Base-by-base conservation (phyloP, 2,888 invertebrate species). In the Protonemura montana region DNA sequence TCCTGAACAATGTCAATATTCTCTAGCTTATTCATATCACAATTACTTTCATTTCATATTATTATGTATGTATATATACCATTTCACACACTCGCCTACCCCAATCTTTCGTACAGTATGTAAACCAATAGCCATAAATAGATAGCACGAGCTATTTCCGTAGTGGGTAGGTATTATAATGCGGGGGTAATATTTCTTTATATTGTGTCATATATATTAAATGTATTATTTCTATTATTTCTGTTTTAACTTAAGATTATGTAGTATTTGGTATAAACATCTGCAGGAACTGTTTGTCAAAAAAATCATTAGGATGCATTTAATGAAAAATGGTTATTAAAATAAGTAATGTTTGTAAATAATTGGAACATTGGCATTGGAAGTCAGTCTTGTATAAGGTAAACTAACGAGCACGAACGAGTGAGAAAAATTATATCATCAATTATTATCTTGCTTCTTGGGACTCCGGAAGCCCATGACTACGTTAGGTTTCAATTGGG, bases 311-410 rank as follows among this genome's bases (percentile, higher is more conserved):
- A 87, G 85, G 85, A 88, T 86, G 85, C 86, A 87, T 86, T 86
- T 87, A 87, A 88, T 86, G 88, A 88, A 86, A 87, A 87, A 86
- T 86, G 85, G 76, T 78, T 88, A 88, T 59, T 59, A 7, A 59
- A 59, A 59, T 87, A 85, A 77, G 86, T 88, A 88, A 87, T 87
- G 86, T 87, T 87, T 87, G 88, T 87, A 88, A 88, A 88, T 88
- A 88, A 85, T 87, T 87, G 88, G 87, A 86, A 88, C 87, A 88
- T 88, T 88, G 88, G 88, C 88, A 88, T 88, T 87, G 87, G 87
- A 87, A 88, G 88, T 88, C 88, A 88, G 88, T 88, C 88, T 88
- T 88, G 86, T 86, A 35, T 88, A 88, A 87, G 87, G 87, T 87
- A 88, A 88, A 88, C 87, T 85, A 88, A 87, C 85, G 82, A 86